A percentile compares a stretch with the other conserved stretches of the same genome.
Evolutionary conservation across 2,113 vertebrate genomes (phyloP).

Genomic region (Puntigrus tetrazona): DNA sequence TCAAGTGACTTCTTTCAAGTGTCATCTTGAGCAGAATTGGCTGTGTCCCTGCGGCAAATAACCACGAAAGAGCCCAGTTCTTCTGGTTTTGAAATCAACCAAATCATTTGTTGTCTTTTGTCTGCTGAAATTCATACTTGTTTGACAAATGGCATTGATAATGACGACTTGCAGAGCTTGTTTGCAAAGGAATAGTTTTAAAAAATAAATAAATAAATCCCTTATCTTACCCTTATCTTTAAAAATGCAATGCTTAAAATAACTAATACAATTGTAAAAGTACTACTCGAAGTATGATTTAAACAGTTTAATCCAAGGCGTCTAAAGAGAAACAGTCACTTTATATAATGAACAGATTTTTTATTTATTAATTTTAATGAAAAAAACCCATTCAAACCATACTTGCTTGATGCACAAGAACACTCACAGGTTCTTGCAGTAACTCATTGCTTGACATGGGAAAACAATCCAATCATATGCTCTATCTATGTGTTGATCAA

Average conservation of each 20-base stretch:
- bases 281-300: not conserved
- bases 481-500: not conserved
- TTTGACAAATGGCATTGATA: conserved; percentile 15
- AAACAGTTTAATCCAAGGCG: not conserved
- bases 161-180: not conserved
- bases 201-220: too few relatives aligned
- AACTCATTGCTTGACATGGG: not conserved
- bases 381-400: too few relatives aligned
- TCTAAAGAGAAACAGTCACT: not conserved
- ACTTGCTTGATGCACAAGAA: too few relatives aligned
- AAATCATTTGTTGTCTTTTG: not conserved
- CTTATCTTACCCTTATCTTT: not conserved
- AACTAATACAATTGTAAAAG: not conserved
- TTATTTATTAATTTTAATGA: not conserved
- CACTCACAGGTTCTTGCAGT: not conserved
- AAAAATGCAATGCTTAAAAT: not conserved
- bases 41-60: not conserved
- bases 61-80: not conserved
- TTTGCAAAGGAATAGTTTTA: not conserved
- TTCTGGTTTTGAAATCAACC: conserved; percentile 4
- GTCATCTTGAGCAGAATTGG: not conserved
- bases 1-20: not conserved
- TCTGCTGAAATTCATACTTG: conserved; percentile 4
- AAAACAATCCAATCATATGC: not conserved
- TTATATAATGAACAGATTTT: not conserved